These are phyloP conservation scores for Pseudoips prasinana DNA, from an alignment of 2,888 invertebrate genomes.

Conservation along the genomic window DNA sequence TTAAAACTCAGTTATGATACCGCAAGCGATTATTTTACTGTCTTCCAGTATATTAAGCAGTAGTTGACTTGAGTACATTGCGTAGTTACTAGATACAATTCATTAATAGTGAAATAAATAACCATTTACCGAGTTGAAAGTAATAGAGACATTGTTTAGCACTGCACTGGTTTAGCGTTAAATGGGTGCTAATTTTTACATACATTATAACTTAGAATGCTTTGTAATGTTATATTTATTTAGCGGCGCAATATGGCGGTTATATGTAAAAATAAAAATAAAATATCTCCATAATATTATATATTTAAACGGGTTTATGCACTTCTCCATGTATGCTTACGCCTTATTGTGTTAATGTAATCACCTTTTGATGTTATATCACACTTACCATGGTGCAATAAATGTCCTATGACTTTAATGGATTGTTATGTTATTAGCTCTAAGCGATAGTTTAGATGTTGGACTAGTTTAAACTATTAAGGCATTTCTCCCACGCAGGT, in stretches of 20 bases:
- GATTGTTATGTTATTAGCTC: conserved; percentile 39
- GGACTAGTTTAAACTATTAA: no score
- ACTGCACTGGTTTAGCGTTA: conserved; percentile 59
- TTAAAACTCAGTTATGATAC: conserved; percentile 27
- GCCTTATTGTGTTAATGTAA: conserved; percentile 19
- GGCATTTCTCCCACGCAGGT: no score
- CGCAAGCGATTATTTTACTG: conserved; percentile 52
- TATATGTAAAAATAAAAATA: conserved; percentile 24
- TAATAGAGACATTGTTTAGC: conserved; percentile 35
- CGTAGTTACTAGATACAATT: conserved; percentile 27
- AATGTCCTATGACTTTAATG: conserved; percentile 54
- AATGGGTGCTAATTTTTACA: conserved; percentile 66
- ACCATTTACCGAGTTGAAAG: not conserved
- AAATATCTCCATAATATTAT: conserved; percentile 20
- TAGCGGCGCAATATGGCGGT: conserved; percentile 30
- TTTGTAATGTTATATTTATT: conserved; percentile 23
- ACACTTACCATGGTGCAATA: conserved; percentile 62
- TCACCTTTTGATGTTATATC: conserved; percentile 34
- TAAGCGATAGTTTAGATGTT: conserved; percentile 28
- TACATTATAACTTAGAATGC: conserved; percentile 34
- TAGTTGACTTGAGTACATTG: conserved; percentile 41
- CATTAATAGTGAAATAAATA: no score
- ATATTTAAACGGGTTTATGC: conserved; percentile 39
- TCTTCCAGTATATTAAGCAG: conserved; percentile 72
- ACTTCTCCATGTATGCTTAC: conserved; percentile 44